phyloP scores from a whole-genome alignment of 2,888 invertebrate species.

The Lycaena phlaeas region DNA sequence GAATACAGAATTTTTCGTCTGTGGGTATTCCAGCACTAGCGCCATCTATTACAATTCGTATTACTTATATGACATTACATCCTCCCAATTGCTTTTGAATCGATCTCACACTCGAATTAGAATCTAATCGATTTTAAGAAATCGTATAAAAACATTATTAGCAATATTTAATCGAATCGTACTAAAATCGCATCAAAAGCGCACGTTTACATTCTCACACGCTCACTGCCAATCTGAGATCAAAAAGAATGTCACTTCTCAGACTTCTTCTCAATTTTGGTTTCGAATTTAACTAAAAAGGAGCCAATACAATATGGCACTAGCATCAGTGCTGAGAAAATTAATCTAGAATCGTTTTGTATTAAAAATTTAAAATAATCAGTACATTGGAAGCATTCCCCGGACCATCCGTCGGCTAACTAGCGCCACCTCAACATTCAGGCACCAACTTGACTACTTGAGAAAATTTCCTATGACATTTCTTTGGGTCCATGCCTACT shows the following conservation, averaged over 20 bases:
- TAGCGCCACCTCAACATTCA: constrained; percentile 46
- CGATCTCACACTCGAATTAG: too few relatives aligned
- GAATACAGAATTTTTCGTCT: too few relatives aligned
- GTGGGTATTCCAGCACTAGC: neutral
- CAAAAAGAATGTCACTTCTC: constrained; percentile 67
- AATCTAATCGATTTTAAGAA: too few relatives aligned
- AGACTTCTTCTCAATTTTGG: constrained; percentile 58
- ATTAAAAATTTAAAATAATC: constrained; percentile 55
- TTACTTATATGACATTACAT: too few relatives aligned
- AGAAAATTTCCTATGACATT: constrained; percentile 51
- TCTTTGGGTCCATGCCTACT: constrained; percentile 41
- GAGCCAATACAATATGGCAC: constrained; percentile 71
- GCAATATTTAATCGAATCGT: too few relatives aligned
- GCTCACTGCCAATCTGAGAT: constrained; percentile 57
- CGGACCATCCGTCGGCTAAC: constrained; percentile 41
- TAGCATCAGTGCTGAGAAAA: constrained; percentile 63
- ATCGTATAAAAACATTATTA: too few relatives aligned
- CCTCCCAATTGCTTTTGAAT: too few relatives aligned
- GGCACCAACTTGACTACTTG: constrained; percentile 67
- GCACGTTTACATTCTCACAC: constrained; percentile 4
- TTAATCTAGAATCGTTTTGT: constrained; percentile 43
- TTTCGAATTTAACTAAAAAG: constrained; percentile 65
- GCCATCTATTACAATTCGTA: neutral
- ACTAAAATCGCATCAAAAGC: constrained; percentile 6
- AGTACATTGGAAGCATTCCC: constrained; percentile 66